phyloP scores from a whole-genome alignment of 2,113 vertebrate genomes.

The Brachyistius frenatus region DNA sequence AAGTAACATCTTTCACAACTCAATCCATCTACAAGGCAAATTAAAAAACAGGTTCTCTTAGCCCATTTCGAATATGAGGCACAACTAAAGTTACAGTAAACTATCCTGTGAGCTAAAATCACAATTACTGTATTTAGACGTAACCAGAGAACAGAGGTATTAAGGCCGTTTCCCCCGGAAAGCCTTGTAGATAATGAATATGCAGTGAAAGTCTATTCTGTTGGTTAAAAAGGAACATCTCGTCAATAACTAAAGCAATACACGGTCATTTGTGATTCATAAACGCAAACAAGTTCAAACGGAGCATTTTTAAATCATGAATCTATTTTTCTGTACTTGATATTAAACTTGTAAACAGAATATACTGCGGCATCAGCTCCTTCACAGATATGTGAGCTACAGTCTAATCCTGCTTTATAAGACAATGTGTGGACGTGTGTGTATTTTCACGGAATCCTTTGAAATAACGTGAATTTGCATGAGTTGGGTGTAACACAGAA shows the following conservation, averaged over 20 bases:
- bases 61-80: not conserved
- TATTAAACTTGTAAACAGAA: too few species aligned
- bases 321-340: not conserved
- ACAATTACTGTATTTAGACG: not conserved
- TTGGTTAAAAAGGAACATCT: not conserved
- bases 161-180: not conserved
- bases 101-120: not conserved
- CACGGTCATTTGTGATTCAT: not conserved
- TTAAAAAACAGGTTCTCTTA: not conserved
- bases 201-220: not conserved
- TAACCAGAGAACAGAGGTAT: not conserved
- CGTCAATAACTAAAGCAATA: not conserved
- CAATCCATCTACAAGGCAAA: too few species aligned
- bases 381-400: too few species aligned
- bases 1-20: too few species aligned
- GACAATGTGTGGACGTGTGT: not conserved
- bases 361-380: too few species aligned
- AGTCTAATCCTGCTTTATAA: conserved; percentile 2
- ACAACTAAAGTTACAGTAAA: not conserved
- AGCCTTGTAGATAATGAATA: not conserved
- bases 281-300: not conserved
- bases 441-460: not conserved
- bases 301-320: not conserved
- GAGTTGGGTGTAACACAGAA: conserved; percentile 14
- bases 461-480: conserved; percentile 5